A percentile compares a stretch with the other conserved stretches of the same genome.
Conservation (phyloP, 2,888 invertebrate species). For the Dascillus cervinus region DNA sequence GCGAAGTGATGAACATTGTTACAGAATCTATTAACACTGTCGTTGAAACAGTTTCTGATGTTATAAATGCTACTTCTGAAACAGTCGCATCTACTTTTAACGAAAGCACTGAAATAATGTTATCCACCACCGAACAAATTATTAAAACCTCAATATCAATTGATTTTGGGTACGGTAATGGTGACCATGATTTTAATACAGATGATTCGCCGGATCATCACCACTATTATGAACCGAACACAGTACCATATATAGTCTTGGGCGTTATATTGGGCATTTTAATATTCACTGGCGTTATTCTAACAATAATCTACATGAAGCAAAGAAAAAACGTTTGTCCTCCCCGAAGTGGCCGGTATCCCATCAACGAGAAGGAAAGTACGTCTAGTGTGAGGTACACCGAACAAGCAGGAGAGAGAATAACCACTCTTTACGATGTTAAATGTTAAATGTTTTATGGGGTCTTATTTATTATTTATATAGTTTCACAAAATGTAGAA, state of each 20-base stretch:
- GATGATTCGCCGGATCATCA: constrained; percentile 3
- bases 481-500: neutral
- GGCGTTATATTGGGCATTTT: constrained; percentile 22
- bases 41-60: neutral
- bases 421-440: too few species aligned
- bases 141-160: constrained; percentile 5
- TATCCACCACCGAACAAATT: neutral
- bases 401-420: too few species aligned
- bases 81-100: constrained; percentile 1
- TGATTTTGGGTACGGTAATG: too few species aligned
- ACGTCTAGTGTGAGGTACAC: neutral
- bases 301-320: constrained; percentile 20
- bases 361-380: neutral
- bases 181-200: constrained; percentile 1
- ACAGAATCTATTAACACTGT: too few species aligned
- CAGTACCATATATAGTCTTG: constrained; percentile 21
- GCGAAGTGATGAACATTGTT: too few species aligned
- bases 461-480: neutral
- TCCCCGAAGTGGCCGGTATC: constrained; percentile 2
- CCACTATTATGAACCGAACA: constrained; percentile 9
- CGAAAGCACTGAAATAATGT: neutral
- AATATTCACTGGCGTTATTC: constrained; percentile 17
- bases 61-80: neutral
- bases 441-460: too few species aligned
- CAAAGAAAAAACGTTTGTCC: constrained; percentile 16